Percentiles rank a stretch among this genome's conserved stretches.
These are phyloP conservation scores for Cygnus atratus DNA, from an alignment of 2,113 vertebrate species.

Conservation along the genomic window DNA sequence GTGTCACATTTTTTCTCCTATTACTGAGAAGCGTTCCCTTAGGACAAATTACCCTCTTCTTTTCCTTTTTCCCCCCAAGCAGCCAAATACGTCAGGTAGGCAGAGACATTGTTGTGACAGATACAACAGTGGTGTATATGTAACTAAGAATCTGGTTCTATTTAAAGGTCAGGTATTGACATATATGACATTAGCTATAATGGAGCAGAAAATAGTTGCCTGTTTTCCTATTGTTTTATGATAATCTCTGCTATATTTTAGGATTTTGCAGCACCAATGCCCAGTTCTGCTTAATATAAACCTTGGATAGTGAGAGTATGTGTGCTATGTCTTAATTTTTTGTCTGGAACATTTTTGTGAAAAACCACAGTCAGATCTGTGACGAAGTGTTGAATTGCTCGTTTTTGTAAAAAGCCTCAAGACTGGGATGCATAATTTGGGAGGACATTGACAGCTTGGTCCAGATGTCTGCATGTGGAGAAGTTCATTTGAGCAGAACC, in stretches of 20 bases:
- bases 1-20: slow-evolving; percentile 1
- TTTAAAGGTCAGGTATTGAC: slow-evolving; percentile 53
- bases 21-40: not conserved
- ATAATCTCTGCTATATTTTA: slow-evolving; percentile 25
- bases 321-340: not conserved
- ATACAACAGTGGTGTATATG: not conserved
- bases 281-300: slow-evolving; percentile 44
- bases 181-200: not conserved
- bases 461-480: slow-evolving; percentile 6
- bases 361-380: slow-evolving; percentile 1
- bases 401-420: not conserved
- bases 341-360: slow-evolving; percentile 27
- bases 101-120: not conserved
- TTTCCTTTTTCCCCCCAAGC: not conserved
- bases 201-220: slow-evolving; percentile 19
- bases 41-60: not conserved
- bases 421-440: not conserved
- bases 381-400: not conserved
- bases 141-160: not conserved
- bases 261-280: not conserved
- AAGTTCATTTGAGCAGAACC: not conserved
- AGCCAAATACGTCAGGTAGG: not conserved
- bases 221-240: slow-evolving; percentile 8
- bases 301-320: not conserved
- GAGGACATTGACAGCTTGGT: not conserved